A percentile compares a stretch with the other conserved stretches of the same genome.
phyloP scores from a whole-genome alignment of 23 tunicate species.

The Styela clava region DNA sequence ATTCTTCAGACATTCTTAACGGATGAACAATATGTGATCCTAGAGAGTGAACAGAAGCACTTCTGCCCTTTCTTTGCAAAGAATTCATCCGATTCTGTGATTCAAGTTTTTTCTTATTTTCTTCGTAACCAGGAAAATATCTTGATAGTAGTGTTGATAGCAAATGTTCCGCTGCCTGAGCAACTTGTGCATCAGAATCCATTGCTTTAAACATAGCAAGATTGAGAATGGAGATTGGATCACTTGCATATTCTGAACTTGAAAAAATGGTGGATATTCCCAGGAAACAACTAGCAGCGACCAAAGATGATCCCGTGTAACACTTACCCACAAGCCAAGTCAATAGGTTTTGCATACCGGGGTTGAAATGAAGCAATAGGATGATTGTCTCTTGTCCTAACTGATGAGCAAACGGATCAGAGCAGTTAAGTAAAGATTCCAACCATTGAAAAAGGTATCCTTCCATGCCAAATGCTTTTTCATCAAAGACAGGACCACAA shows the following conservation, averaged over 20 bases:
- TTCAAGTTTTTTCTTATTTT: background rate
- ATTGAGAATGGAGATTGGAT: slow-evolving; percentile 39
- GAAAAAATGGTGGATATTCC: slow-evolving; percentile 35
- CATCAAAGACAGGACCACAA: slow-evolving; percentile 70
- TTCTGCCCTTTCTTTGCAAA: background rate
- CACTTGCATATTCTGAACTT: background rate
- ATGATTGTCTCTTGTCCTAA: slow-evolving; percentile 61
- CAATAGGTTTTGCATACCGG: slow-evolving; percentile 17
- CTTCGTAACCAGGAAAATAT: background rate
- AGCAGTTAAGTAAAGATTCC: slow-evolving; percentile 46
- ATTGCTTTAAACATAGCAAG: slow-evolving; percentile 55
- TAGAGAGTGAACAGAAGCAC: background rate
- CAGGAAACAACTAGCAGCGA: slow-evolving; percentile 60
- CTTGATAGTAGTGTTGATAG: slow-evolving; percentile 38
- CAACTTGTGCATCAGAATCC: slow-evolving; percentile 21
- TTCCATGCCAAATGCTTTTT: background rate
- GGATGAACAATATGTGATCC: slow-evolving; percentile 10
- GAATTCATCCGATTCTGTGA: background rate
- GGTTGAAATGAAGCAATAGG: slow-evolving; percentile 55
- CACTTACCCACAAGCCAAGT: slow-evolving; percentile 81
- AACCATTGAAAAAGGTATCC: slow-evolving; percentile 74
- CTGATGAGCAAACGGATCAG: slow-evolving; percentile 5
- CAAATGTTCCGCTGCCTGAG: slow-evolving; percentile 57
- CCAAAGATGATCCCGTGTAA: slow-evolving; percentile 55
- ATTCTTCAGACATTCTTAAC: slow-evolving; percentile 32